Evolutionary conservation across 2,888 invertebrate genomes (phyloP).

Genomic region (Spodoptera exigua): DNA sequence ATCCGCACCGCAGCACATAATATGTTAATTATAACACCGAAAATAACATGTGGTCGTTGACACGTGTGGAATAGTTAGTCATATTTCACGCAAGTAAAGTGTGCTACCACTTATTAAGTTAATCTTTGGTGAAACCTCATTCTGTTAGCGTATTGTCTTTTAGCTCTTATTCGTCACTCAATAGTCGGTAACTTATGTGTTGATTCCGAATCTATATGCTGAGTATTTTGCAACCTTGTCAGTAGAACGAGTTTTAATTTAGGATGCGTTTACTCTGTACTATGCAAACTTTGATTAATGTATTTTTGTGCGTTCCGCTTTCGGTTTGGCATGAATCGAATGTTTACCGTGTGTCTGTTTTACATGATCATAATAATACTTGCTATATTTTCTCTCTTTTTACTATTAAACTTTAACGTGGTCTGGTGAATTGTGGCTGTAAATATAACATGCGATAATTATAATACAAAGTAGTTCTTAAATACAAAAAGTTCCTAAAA

Average conservation of each 20-base stretch:
- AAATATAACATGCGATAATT: too few species aligned
- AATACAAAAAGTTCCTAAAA: too few species aligned
- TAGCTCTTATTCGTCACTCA: conserved; percentile 34
- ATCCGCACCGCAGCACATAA: too few species aligned
- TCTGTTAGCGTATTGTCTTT: conserved; percentile 32
- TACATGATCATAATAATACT: too few species aligned
- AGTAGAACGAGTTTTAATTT: conserved; percentile 10
- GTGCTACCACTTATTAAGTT: conserved; percentile 20
- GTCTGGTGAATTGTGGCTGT: too few species aligned
- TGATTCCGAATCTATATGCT: conserved; percentile 27
- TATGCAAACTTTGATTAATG: neutral
- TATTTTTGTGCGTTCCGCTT: neutral
- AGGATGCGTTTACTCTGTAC: neutral
- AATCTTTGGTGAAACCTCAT: conserved; percentile 26
- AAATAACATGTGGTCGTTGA: conserved; percentile 7
- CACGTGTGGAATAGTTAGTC: conserved; percentile 26
- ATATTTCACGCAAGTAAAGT: conserved; percentile 26
- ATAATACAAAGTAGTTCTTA: too few species aligned
- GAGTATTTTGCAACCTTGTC: conserved; percentile 9
- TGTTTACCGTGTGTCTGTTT: too few species aligned
- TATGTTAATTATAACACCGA: neutral
- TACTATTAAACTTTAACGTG: too few species aligned
- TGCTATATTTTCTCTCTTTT: too few species aligned
- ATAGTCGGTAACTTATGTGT: conserved; percentile 27
- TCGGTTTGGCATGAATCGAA: too few species aligned